phyloP scores from a whole-genome alignment of 2,113 vertebrate genomes.

The Strix uralensis region DNA sequence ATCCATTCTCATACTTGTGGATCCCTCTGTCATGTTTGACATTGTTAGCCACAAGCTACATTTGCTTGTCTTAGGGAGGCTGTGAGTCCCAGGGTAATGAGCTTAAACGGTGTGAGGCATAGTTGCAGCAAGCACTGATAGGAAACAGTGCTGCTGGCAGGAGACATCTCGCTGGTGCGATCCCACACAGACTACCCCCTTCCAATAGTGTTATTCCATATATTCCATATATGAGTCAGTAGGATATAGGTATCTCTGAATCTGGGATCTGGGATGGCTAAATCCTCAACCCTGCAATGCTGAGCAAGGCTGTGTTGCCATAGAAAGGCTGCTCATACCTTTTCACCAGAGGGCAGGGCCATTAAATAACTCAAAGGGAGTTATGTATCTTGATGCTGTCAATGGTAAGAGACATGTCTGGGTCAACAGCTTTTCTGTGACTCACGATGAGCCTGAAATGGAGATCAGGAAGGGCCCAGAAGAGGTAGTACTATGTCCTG shows the following conservation, averaged over 20 bases:
- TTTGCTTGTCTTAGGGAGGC: background rate
- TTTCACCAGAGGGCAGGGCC: background rate
- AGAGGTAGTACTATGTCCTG: background rate
- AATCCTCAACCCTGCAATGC: background rate
- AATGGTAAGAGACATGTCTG: background rate
- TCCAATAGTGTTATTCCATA: background rate
- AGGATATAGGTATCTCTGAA: background rate
- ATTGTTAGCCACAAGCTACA: background rate
- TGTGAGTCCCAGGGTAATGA: background rate
- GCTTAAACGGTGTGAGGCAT: background rate
- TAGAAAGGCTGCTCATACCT: background rate
- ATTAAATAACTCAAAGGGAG: background rate
- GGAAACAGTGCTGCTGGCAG: background rate
- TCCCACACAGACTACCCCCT: background rate
- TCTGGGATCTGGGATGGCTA: background rate
- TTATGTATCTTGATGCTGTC: background rate
- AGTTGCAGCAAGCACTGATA: background rate
- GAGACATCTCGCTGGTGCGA: background rate
- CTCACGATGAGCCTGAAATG: background rate
- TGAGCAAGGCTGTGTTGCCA: background rate
- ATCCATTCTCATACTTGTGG: background rate
- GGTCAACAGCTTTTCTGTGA: background rate
- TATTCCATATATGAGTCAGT: background rate
- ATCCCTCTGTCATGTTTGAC: background rate
- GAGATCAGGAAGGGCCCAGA: background rate